phyloP scores from a whole-genome alignment of 2,113 vertebrate species.

The Peromyscus maniculatus region DNA sequence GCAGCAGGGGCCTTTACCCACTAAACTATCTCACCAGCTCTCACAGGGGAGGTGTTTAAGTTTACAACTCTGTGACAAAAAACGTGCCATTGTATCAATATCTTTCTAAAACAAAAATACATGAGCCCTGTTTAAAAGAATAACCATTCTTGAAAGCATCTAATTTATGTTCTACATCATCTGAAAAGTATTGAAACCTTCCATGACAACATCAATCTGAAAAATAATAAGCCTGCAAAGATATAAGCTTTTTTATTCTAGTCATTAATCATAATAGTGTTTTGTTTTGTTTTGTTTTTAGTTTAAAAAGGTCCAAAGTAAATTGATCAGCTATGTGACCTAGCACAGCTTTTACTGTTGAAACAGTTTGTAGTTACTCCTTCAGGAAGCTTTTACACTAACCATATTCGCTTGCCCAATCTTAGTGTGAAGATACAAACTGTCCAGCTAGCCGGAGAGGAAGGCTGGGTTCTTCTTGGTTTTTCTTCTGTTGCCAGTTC shows the following conservation, averaged over 20 bases:
- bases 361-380: background rate
- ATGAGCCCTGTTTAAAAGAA: conserved; percentile 19
- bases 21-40: background rate
- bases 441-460: background rate
- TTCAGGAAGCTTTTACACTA: conserved; percentile 51
- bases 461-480: background rate
- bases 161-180: background rate
- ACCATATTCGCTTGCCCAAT: background rate
- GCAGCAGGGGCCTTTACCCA: background rate
- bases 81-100: background rate
- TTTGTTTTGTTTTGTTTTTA: background rate
- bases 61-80: conserved; percentile 6
- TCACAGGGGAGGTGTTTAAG: background rate
- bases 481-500: conserved; percentile 9
- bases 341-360: background rate
- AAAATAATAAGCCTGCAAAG: background rate
- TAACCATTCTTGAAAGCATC: background rate
- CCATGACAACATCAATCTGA: background rate
- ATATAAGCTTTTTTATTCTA: background rate
- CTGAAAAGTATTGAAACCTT: background rate
- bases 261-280: background rate
- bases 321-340: background rate
- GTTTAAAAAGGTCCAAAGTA: background rate
- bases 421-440: conserved; percentile 46
- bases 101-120: conserved; percentile 43